Evolutionary conservation across 2,888 invertebrate genomes (phyloP), one percentile per base, ranked within the genome.

Genomic region (Tortricodes alternella): DNA sequence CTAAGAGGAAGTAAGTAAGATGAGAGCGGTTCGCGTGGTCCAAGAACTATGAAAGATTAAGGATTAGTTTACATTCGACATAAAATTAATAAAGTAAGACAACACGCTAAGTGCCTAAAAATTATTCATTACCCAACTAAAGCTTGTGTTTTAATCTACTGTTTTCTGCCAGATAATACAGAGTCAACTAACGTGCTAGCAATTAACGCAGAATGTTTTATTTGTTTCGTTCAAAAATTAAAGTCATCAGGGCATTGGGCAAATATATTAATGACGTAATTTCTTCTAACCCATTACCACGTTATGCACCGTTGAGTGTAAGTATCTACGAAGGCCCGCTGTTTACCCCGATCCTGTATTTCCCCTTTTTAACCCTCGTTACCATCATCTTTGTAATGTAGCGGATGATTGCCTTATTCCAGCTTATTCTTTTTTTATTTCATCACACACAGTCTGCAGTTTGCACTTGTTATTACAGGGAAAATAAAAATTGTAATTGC

Each of bases 1-100:
- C 67, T 74, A 66, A 63, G 66, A 83, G 83, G 87, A 88, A 83
- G 80, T 69, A 64, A 62, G 82, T 79, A 84, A 86, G 79, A 76
- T 67, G 74, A 75, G 69, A 64, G 56, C 58, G 9, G 61, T 58
- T 57, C 50, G 63, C 58, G 53, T 63, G 59, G 62, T 63, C 59
- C 61, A 62, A 67, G 64, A 64, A 61, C 61, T 60, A 48, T 39
- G 11, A 58, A n/a, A 29, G 3, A 3, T n/a, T n/a, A n/a, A n/a
- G n/a, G n/a, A n/a, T n/a, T n/a, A n/a, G n/a, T n/a, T n/a, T n/a
- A n/a, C n/a, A n/a, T n/a, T n/a, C n/a, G n/a, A n/a, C n/a, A n/a
- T n/a, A n/a, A n/a, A n/a, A n/a, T n/a, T n/a, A n/a, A n/a, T n/a
- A n/a, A n/a, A n/a, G n/a, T n/a, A n/a, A n/a, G n/a, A n/a, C n/a